Evolutionary conservation across 2,888 invertebrate species (phyloP), one percentile per base, ranked within the genome.

Genomic region (Ichneumoninae sp.): DNA sequence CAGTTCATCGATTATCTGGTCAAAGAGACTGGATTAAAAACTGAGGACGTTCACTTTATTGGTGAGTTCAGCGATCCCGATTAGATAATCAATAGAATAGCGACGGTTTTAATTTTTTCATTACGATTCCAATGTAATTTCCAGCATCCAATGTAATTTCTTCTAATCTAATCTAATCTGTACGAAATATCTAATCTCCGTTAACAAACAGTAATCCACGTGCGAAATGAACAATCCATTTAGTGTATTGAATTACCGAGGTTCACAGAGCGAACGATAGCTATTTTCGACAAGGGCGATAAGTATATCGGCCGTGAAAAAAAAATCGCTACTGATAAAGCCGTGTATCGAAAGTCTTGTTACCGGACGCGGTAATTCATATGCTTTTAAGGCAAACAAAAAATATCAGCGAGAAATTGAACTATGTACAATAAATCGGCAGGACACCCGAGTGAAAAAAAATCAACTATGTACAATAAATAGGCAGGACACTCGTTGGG

Each of bases 1-100:
- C 89, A 90, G 77, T 94, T 93, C 70, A 94, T 95, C 50, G 93
- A 94, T 80, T 94, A 93, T 83, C 87, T 94, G 40, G 88, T 91
- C 1, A 85, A 89, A 26, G 88, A 92, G 84, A 91, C 94, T 16
- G 93, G 92, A 8, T 74, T 92, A 30, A 88, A 93, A 47, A 84
- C 90, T 0, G 82, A 90, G 80, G 90, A 94, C 47, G 87, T 95
- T 40, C 94, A 95, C 87, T 90, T 94, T 77, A 92, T 94, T 83
- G 95, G 94, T 93, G 87, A 30, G 60, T 33, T 22, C 26, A 26
- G 22, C 10, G 13, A 52, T 40, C 22, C 54, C 74, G 6, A 78
- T 16, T 6, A 52, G 10, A 65, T 22, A 10, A 30, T 76, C 30
- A 10, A 52, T 30, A n/a, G 40, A 68, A 8, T 68, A 7, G 54